phyloP scores from a whole-genome alignment of 2,113 vertebrate species.

The Podilymbus podiceps region DNA sequence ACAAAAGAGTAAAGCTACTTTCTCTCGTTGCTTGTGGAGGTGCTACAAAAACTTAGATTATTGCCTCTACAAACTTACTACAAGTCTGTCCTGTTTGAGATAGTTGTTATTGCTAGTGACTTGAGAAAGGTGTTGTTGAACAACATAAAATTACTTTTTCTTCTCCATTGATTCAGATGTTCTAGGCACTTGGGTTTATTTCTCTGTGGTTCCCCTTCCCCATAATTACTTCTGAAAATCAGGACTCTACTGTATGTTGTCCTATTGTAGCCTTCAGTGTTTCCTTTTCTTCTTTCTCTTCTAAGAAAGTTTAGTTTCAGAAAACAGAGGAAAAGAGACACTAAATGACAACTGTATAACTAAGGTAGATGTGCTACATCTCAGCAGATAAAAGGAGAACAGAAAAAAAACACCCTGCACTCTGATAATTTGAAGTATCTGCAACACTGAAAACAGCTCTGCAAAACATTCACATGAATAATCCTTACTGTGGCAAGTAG shows the following conservation, averaged over 20 bases:
- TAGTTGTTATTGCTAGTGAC: neutral
- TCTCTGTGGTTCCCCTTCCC: neutral
- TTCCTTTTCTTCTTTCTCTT: neutral
- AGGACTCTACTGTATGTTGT: neutral
- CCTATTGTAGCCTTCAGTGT: neutral
- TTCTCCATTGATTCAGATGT: neutral
- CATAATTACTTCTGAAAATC: neutral
- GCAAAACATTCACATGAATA: neutral
- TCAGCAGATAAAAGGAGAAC: neutral
- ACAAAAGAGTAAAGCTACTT: neutral
- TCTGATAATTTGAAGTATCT: neutral
- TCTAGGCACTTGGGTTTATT: neutral
- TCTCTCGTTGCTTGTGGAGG: neutral
- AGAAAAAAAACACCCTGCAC: accelerated
- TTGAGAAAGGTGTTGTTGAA: neutral
- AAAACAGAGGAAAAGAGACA: neutral
- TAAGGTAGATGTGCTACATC: neutral
- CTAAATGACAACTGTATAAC: neutral
- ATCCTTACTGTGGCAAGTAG: neutral
- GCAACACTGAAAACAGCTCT: neutral
- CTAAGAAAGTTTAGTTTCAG: neutral
- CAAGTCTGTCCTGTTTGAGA: neutral
- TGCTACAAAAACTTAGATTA: neutral
- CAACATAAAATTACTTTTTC: neutral
- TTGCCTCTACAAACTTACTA: neutral